Percentiles rank a stretch among this genome's conserved stretches.
Conservation (phyloP, 2,797 vertebrate genomes). For the Rhynchotus rufescens region DNA sequence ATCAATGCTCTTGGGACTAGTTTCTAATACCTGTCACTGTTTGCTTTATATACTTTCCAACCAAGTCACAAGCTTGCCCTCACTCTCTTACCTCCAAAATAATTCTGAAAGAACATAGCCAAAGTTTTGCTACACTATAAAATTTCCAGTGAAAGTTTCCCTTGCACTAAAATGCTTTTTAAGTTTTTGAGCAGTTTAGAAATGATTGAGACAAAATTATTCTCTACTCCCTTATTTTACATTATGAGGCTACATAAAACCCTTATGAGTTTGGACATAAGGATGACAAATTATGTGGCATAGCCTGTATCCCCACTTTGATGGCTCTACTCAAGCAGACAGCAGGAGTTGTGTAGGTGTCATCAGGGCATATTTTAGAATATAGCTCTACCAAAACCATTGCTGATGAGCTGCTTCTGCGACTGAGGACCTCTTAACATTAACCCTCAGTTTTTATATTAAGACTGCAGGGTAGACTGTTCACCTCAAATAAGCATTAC, state of each 20-base stretch:
- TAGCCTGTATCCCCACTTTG: neutral
- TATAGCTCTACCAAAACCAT: neutral
- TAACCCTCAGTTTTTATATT: neutral
- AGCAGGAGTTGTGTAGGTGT: neutral
- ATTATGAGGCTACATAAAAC: neutral
- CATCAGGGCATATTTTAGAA: neutral
- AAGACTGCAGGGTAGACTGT: neutral
- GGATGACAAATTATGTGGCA: neutral
- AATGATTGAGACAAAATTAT: neutral
- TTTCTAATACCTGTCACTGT: neutral
- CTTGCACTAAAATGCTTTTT: neutral
- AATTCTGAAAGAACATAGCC: neutral
- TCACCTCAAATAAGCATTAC: neutral
- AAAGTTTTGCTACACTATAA: neutral
- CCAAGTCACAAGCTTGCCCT: conserved; percentile 1
- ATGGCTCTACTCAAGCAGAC: neutral
- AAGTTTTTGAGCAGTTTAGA: neutral
- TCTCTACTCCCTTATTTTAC: neutral
- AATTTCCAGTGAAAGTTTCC: neutral
- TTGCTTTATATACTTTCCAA: conserved; percentile 11
- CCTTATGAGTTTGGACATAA: neutral
- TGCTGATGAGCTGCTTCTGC: neutral
- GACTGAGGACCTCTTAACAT: neutral
- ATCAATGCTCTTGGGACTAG: neutral
- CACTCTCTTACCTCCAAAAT: neutral